Evolutionary conservation across 2,797 vertebrate genomes (phyloP).

Genomic region (Enteromius mattozi): DNA sequence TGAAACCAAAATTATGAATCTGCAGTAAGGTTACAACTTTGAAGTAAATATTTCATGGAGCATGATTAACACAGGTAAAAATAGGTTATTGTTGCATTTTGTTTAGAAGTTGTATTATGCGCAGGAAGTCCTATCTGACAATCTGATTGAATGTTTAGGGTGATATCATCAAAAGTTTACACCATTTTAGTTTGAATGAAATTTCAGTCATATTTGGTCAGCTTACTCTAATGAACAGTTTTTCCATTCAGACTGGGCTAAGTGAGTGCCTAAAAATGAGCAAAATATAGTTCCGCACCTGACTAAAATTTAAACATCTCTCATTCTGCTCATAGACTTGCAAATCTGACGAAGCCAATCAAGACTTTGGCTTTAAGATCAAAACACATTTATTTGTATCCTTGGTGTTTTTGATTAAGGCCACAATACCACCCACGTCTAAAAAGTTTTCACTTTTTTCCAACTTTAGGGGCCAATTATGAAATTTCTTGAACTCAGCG

Average conservation of each 20-base stretch:
- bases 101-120: no score
- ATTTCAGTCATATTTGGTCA: background rate
- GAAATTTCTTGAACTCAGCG: conserved; percentile 1
- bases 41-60: background rate
- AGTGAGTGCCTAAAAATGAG: background rate
- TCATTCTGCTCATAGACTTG: background rate
- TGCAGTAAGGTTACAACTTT: background rate
- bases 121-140: background rate
- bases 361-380: conserved; percentile 3
- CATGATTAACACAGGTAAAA: background rate
- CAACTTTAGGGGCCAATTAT: background rate
- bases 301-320: background rate
- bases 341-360: background rate
- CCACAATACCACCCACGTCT: background rate
- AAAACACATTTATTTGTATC: conserved; percentile 7
- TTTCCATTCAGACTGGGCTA: background rate
- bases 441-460: background rate
- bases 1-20: background rate
- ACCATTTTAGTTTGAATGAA: background rate
- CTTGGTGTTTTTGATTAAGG: conserved; percentile 18
- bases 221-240: background rate
- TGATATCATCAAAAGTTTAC: background rate
- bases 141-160: background rate
- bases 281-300: background rate
- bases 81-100: background rate